Conservation (phyloP, 2,797 vertebrate species). For the Enteromius radiatus region DNA sequence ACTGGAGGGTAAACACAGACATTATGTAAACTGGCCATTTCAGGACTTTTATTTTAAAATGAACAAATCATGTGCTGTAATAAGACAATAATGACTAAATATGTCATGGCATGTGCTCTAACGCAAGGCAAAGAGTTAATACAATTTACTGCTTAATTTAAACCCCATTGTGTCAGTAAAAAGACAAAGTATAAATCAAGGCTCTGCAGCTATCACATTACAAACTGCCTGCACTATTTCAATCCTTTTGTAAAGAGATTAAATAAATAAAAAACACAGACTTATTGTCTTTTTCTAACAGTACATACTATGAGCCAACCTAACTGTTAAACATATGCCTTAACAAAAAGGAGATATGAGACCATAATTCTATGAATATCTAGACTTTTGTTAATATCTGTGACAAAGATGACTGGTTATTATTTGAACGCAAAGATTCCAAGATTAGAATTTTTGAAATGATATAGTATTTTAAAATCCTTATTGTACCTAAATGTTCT, state of each 20-base stretch:
- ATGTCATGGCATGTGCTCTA: not conserved
- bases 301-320: not conserved
- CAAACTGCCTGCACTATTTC: not conserved
- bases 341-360: not conserved
- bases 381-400: not conserved
- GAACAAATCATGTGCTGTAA: not conserved
- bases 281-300: not conserved
- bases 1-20: not conserved
- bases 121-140: not conserved
- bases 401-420: not conserved
- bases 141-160: not conserved
- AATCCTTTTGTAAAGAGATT: not conserved
- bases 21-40: not conserved
- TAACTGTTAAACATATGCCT: not conserved
- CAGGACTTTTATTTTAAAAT: not conserved
- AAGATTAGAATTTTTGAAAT: not conserved
- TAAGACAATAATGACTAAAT: not conserved
- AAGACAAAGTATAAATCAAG: not conserved
- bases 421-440: not conserved
- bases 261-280: not conserved
- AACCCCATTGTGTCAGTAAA: not conserved
- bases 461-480: not conserved
- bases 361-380: not conserved
- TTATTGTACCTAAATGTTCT: not conserved
- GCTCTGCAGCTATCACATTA: constrained; percentile 2